phyloP scores from a whole-genome alignment of 1,140 invertebrate species.

The Sminthurides bifidus region DNA sequence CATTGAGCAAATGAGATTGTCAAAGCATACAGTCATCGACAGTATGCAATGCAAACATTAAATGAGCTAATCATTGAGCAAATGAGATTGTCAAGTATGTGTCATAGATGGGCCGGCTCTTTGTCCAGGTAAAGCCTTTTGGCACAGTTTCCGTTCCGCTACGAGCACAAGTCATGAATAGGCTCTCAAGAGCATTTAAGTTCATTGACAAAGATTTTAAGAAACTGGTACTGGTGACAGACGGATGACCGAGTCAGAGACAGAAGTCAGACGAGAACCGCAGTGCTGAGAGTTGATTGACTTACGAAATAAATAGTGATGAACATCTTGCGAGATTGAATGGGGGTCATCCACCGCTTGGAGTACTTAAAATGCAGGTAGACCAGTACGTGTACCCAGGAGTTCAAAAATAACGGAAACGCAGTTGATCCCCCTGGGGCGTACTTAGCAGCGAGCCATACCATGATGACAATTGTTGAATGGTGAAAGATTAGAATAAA shows the following conservation, averaged over 20 bases:
- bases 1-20: not conserved
- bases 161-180: too few species aligned
- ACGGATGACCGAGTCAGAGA: too few species aligned
- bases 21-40: too few species aligned
- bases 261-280: too few species aligned
- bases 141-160: too few species aligned
- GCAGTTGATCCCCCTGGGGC: not conserved
- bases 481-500: constrained; percentile 4
- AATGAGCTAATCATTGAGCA: not conserved
- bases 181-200: too few species aligned
- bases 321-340: not conserved
- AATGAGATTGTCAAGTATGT: not conserved
- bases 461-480: not conserved
- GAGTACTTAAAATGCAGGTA: constrained; percentile 5
- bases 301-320: constrained; percentile 1
- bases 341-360: not conserved
- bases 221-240: too few species aligned
- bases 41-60: not conserved
- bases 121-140: too few species aligned
- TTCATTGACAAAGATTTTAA: too few species aligned
- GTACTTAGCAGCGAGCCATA: constrained; percentile 1
- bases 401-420: not conserved
- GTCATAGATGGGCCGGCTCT: too few species aligned
- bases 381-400: not conserved
- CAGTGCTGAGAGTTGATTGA: too few species aligned